phyloP scores from a whole-genome alignment of 92 coral and sea anemone genomes.

The Epizoanthus illoricatus region DNA sequence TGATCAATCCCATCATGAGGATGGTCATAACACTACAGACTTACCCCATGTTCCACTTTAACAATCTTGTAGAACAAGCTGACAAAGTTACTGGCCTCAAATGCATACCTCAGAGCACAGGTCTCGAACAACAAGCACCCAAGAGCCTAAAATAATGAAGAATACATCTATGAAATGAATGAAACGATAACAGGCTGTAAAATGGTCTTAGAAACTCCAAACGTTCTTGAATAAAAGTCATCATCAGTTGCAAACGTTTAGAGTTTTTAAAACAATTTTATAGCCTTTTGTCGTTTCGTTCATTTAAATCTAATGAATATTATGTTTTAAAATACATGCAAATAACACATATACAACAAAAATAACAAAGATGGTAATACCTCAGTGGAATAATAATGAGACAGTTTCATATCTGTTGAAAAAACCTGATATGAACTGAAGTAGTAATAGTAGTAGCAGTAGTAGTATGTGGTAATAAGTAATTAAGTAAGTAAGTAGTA shows the following conservation, averaged over 20 bases:
- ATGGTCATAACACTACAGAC: conserved; percentile 1
- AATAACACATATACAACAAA: not conserved
- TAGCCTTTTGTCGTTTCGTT: not conserved
- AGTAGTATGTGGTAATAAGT: too few relatives aligned
- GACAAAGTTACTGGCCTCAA: conserved; percentile 88
- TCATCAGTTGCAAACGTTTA: not conserved
- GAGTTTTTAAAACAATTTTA: too few relatives aligned
- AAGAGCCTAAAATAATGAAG: conserved; percentile 67
- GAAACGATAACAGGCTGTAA: not conserved
- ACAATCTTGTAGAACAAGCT: conserved; percentile 95
- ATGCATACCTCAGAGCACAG: conserved; percentile 90
- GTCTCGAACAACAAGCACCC: conserved; percentile 93
- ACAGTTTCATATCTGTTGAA: too few relatives aligned
- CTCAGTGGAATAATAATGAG: not conserved
- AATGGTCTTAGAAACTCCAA: not conserved
- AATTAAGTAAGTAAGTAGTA: too few relatives aligned
- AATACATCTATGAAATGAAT: not conserved
- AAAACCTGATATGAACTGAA: too few relatives aligned
- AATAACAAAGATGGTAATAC: not conserved
- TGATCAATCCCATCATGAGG: too few relatives aligned
- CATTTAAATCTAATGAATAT: not conserved
- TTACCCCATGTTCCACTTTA: conserved; percentile 89
- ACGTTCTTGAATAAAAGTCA: not conserved
- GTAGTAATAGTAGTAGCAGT: too few relatives aligned
- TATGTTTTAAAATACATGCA: too few relatives aligned